Conservation (phyloP, 2,113 vertebrate genomes). For the Nyctibius bracteatus region DNA sequence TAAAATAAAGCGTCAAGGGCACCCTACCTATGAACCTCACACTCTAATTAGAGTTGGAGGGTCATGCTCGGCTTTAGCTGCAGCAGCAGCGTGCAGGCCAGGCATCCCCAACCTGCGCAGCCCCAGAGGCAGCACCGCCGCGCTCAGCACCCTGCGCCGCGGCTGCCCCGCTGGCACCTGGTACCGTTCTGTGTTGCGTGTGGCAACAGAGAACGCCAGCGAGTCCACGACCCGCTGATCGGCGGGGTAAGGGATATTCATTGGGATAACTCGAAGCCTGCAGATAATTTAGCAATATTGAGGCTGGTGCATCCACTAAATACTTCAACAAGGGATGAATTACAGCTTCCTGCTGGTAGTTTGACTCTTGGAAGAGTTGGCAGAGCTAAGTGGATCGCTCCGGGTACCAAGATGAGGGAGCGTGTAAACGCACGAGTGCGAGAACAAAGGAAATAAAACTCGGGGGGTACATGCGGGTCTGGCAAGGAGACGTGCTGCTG, state of each 20-base stretch:
- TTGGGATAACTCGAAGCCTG: neutral
- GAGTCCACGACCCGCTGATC: too few species aligned
- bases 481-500: neutral
- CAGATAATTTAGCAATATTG: neutral
- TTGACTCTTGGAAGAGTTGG: neutral
- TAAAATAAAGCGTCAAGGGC: neutral
- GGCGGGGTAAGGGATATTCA: too few species aligned
- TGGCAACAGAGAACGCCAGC: neutral
- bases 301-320: neutral
- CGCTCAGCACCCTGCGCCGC: neutral
- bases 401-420: neutral
- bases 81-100: neutral
- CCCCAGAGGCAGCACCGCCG: neutral
- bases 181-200: fast-evolving
- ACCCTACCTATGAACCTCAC: fast-evolving
- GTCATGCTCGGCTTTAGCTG: fast-evolving
- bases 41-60: fast-evolving
- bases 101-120: neutral
- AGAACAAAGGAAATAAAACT: constrained; percentile 9
- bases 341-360: neutral
- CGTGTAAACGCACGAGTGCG: fast-evolving
- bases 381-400: neutral
- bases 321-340: neutral
- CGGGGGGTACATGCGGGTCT: neutral
- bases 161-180: neutral